These are phyloP conservation scores for Crambe crambe DNA, from an alignment of 37 sponge, comb jelly and placozoan genomes.

Conservation along the genomic window DNA sequence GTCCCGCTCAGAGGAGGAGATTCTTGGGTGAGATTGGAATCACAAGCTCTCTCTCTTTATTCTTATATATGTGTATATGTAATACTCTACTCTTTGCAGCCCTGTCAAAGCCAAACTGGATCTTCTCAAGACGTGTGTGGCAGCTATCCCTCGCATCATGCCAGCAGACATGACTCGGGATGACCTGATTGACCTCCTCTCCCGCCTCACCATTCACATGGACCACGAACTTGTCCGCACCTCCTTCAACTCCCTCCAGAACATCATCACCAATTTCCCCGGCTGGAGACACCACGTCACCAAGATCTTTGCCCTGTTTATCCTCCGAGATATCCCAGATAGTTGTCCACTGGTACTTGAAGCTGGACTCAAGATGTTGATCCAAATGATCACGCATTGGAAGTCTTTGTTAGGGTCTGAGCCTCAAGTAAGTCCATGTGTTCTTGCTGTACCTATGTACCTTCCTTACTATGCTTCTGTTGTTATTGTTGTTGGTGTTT, in stretches of 20 bases:
- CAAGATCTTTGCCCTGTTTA: slow-evolving; percentile 70
- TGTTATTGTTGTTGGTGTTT: background rate
- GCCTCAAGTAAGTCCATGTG: slow-evolving; percentile 5
- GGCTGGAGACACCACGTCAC: slow-evolving; percentile 65
- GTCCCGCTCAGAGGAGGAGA: slow-evolving; percentile 43
- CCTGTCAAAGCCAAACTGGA: slow-evolving; percentile 88
- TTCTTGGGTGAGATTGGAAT: slow-evolving; percentile 20
- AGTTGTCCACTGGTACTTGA: slow-evolving; percentile 86
- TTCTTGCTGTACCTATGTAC: background rate
- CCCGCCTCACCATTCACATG: slow-evolving; percentile 88
- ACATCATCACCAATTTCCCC: slow-evolving; percentile 80
- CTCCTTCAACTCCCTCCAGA: slow-evolving; percentile 72
- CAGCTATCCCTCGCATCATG: slow-evolving; percentile 85
- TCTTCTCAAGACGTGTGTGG: slow-evolving; percentile 94
- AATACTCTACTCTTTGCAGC: slow-evolving; percentile 1
- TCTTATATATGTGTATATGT: too few species aligned
- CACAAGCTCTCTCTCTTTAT: too few species aligned
- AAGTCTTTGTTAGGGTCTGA: slow-evolving; percentile 48
- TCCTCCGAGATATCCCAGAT: slow-evolving; percentile 89
- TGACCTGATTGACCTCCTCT: slow-evolving; percentile 82
- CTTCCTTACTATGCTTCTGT: background rate
- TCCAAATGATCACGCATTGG: slow-evolving; percentile 84
- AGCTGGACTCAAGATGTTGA: slow-evolving; percentile 63
- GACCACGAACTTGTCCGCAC: slow-evolving; percentile 84
- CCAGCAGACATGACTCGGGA: slow-evolving; percentile 73